phyloP scores from a whole-genome alignment of 2,113 vertebrate genomes.

The Stigmatopora nigra region DNA sequence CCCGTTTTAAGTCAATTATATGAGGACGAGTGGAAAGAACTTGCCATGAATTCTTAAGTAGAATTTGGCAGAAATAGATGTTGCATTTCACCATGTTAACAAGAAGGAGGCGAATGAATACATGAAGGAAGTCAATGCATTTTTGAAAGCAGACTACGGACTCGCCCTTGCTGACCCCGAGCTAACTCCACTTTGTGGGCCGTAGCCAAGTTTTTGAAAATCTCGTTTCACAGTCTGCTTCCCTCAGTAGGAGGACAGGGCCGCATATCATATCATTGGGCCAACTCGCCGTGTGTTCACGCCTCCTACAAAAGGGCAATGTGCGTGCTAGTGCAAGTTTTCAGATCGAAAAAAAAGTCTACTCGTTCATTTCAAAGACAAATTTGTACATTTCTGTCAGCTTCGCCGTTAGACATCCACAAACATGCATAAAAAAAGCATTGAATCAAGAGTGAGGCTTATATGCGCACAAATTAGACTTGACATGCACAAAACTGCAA shows the following conservation, averaged over 20 bases:
- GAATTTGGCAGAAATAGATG: conserved; percentile 8
- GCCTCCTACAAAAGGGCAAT: conserved; percentile 20
- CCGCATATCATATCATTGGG: conserved; percentile 55
- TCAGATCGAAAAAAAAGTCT: conserved; percentile 8
- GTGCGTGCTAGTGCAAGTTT: background rate
- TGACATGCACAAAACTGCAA: too few species aligned
- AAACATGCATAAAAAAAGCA: too few species aligned
- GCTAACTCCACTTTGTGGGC: conserved; percentile 49
- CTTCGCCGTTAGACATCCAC: too few species aligned
- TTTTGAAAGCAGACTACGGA: conserved; percentile 20
- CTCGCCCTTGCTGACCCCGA: conserved; percentile 21
- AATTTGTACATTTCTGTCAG: background rate
- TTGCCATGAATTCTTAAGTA: conserved; percentile 12
- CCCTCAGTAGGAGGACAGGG: conserved; percentile 30
- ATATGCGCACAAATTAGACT: too few species aligned
- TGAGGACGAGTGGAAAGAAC: conserved; percentile 11
- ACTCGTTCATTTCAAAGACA: background rate
- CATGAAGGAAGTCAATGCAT: background rate
- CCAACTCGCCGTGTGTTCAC: conserved; percentile 21
- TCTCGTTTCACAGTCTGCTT: conserved; percentile 58
- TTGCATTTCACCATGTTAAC: conserved; percentile 39
- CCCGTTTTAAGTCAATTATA: background rate
- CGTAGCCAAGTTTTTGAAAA: conserved; percentile 51
- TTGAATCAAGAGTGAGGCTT: too few species aligned
- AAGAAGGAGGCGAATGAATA: conserved; percentile 5